A percentile compares a stretch with the other conserved stretches of the same genome.
phyloP scores from a whole-genome alignment of 2,797 vertebrate species.

The Danio albolineatus region DNA sequence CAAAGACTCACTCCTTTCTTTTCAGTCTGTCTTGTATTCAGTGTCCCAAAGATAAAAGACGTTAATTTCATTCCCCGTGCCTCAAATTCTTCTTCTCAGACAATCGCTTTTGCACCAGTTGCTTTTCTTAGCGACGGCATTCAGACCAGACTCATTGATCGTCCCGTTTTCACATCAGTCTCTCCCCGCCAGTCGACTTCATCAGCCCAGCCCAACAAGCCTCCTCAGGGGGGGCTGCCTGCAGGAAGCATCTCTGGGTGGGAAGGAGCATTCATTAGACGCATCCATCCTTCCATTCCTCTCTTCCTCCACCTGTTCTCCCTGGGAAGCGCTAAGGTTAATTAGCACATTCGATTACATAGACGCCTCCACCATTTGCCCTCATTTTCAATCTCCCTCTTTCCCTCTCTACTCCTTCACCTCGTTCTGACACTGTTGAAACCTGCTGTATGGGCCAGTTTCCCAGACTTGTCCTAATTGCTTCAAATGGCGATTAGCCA shows the following conservation, averaged over 20 bases:
- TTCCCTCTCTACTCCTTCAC: conserved; percentile 49
- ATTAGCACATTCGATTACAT: conserved; percentile 76
- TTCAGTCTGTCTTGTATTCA: background rate
- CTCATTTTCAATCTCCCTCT: conserved; percentile 40
- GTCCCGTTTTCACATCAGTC: conserved; percentile 41
- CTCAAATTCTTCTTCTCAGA: conserved; percentile 19
- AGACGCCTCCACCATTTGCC: conserved; percentile 44
- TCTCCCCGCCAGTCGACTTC: conserved; percentile 68
- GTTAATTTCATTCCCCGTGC: background rate
- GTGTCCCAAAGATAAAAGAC: conserved; percentile 45
- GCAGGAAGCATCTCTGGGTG: conserved; percentile 60
- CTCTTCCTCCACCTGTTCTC: conserved; percentile 64
- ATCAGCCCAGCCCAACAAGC: conserved; percentile 68
- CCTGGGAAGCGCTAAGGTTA: conserved; percentile 69
- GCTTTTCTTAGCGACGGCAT: conserved; percentile 34
- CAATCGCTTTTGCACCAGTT: conserved; percentile 10
- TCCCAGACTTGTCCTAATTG: background rate
- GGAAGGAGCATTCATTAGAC: conserved; percentile 76
- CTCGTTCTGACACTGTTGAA: conserved; percentile 35
- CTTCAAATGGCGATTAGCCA: background rate
- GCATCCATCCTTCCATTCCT: conserved; percentile 58
- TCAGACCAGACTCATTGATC: conserved; percentile 36
- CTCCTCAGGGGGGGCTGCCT: conserved; percentile 63
- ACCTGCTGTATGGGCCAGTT: background rate
- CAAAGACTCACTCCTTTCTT: conserved; percentile 32